These are phyloP conservation scores for Crambe crambe DNA, from an alignment of 37 sponge, comb jelly and placozoan genomes.

Conservation along the genomic window DNA sequence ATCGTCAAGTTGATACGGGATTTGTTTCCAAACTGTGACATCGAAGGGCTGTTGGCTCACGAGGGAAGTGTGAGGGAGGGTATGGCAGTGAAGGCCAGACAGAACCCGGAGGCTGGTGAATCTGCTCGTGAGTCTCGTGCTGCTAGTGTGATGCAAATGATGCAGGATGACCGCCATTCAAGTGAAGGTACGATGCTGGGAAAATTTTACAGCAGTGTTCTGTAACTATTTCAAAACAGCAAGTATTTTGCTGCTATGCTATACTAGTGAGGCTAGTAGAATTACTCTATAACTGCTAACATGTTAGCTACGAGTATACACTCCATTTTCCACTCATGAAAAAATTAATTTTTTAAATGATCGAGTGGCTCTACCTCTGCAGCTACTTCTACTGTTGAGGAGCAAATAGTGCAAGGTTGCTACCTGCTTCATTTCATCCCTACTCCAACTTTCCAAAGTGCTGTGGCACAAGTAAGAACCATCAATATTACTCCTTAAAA, in stretches of 20 bases:
- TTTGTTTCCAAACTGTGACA: slow-evolving; percentile 31
- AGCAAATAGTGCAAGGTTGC: slow-evolving; percentile 47
- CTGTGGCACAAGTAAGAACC: slow-evolving; percentile 42
- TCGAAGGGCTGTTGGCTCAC: slow-evolving; percentile 30
- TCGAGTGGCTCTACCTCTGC: no score
- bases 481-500: no score
- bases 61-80: slow-evolving; percentile 30
- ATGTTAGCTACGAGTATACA: no score
- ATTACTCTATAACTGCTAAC: no score
- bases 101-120: slow-evolving; percentile 23
- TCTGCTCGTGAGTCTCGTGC: slow-evolving; percentile 70
- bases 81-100: background rate
- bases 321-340: background rate
- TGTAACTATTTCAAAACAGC: no score
- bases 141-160: slow-evolving; percentile 53
- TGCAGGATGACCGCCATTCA: slow-evolving; percentile 23
- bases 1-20: slow-evolving; percentile 30
- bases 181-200: slow-evolving; percentile 28
- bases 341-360: background rate
- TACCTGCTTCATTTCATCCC: slow-evolving; percentile 26
- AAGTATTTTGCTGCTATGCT: no score
- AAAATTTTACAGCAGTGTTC: no score
- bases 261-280: no score
- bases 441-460: slow-evolving; percentile 28
- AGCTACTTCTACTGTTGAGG: slow-evolving; percentile 26